A percentile compares a stretch with the other conserved stretches of the same genome.
phyloP scores from a whole-genome alignment of 1,140 invertebrate species.

The Papilio polytes region DNA sequence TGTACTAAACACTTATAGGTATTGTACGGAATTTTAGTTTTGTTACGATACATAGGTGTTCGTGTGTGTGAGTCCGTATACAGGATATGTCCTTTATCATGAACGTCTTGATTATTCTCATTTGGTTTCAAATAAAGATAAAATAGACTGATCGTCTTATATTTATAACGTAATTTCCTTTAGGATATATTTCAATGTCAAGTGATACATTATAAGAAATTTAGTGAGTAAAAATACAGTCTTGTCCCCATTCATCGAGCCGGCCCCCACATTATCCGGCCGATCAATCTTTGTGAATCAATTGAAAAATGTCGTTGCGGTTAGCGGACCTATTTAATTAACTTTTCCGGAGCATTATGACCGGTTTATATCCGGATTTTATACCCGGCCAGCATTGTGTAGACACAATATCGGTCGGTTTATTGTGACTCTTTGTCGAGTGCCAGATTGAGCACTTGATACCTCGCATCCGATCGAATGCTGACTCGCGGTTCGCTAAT shows the following conservation, averaged over 20 bases:
- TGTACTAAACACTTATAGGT: background rate
- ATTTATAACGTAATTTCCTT: background rate
- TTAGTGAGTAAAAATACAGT: slow-evolving; percentile 10
- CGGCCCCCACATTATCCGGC: slow-evolving; percentile 34
- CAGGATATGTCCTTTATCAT: slow-evolving; percentile 1
- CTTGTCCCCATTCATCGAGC: slow-evolving; percentile 18
- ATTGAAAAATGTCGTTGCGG: slow-evolving; percentile 61
- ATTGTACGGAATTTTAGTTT: background rate
- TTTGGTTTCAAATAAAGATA: background rate
- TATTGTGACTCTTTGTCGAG: slow-evolving; percentile 65
- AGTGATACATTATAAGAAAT: slow-evolving; percentile 4
- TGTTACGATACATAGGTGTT: background rate
- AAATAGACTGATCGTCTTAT: background rate
- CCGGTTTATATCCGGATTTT: slow-evolving; percentile 67
- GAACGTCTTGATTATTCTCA: background rate
- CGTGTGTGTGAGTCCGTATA: background rate
- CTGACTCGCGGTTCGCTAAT: slow-evolving; percentile 29
- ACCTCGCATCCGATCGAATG: slow-evolving; percentile 33
- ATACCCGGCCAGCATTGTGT: slow-evolving; percentile 62
- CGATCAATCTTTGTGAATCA: slow-evolving; percentile 49
- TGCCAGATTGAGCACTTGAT: slow-evolving; percentile 42
- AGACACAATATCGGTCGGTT: slow-evolving; percentile 69
- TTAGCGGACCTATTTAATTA: slow-evolving; percentile 68
- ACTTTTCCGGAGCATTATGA: slow-evolving; percentile 68
- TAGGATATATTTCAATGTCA: slow-evolving; percentile 9